These are phyloP conservation scores for Tetramorium bicarinatum DNA, from an alignment of 2,888 invertebrate genomes.

Conservation along the genomic window DNA sequence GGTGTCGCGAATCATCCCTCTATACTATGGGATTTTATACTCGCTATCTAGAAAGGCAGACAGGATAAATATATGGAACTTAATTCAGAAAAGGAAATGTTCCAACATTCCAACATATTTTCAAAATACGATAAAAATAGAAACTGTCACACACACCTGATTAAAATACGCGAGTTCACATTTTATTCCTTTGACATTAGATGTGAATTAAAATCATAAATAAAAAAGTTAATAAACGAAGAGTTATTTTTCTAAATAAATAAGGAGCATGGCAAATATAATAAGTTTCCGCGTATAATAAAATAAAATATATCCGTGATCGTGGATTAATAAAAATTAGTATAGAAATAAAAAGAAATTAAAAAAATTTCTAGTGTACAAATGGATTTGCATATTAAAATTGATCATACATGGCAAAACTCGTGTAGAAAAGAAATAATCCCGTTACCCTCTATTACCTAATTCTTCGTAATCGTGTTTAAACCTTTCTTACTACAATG, in stretches of 20 bases:
- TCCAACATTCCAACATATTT: conserved; percentile 30
- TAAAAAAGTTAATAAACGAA: neutral
- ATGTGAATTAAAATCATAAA: neutral
- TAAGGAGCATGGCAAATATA: neutral
- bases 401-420: neutral
- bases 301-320: neutral
- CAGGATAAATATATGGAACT: conserved; percentile 32
- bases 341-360: neutral
- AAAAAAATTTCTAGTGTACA: neutral
- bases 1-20: conserved; percentile 72
- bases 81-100: conserved; percentile 32
- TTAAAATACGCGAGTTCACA: neutral
- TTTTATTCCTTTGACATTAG: conserved; percentile 7
- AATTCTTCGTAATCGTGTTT: conserved; percentile 46
- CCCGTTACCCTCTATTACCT: conserved; percentile 8
- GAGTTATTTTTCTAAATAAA: neutral
- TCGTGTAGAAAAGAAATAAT: conserved; percentile 1
- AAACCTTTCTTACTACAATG: conserved; percentile 61
- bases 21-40: conserved; percentile 63
- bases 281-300: neutral
- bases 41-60: conserved; percentile 59
- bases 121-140: neutral
- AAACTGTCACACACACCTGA: neutral
- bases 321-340: neutral
- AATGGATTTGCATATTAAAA: neutral